Evolutionary conservation across 2,888 invertebrate species (phyloP).

Genomic region (Pogonocherus hispidulus): DNA sequence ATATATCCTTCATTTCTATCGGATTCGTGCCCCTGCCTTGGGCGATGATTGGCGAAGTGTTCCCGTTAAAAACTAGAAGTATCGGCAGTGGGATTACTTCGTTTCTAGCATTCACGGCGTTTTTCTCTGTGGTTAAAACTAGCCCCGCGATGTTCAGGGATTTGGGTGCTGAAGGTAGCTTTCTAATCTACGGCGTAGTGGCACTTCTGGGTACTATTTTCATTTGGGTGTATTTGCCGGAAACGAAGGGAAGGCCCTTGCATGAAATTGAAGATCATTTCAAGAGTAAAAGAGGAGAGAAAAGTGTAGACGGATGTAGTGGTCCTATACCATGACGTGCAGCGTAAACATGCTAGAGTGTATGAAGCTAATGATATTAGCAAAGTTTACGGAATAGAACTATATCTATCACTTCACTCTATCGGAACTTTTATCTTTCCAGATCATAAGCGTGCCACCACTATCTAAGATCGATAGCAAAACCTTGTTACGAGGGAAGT

Average conservation of each 20-base stretch:
- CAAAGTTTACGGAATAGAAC: no score
- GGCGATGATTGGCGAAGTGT: slow-evolving; percentile 83
- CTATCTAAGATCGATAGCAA: no score
- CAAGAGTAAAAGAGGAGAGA: slow-evolving; percentile 45
- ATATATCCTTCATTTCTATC: slow-evolving; percentile 74
- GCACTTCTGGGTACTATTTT: slow-evolving; percentile 73
- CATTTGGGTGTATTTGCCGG: slow-evolving; percentile 75
- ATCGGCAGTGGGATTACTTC: slow-evolving; percentile 78
- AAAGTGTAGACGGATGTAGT: neutral
- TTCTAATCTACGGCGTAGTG: slow-evolving; percentile 74
- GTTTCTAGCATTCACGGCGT: slow-evolving; percentile 75
- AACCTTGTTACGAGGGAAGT: no score
- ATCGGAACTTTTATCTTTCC: no score
- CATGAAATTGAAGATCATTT: slow-evolving; percentile 78
- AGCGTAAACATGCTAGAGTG: no score
- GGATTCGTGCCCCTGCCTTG: slow-evolving; percentile 74
- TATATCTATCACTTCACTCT: no score
- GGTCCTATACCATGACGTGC: neutral
- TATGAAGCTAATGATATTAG: no score
- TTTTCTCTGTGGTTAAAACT: slow-evolving; percentile 78
- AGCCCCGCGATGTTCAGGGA: slow-evolving; percentile 74
- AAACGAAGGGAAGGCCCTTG: slow-evolving; percentile 79
- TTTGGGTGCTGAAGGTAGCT: slow-evolving; percentile 76
- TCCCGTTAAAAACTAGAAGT: slow-evolving; percentile 71
- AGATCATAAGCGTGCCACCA: no score